Evolutionary conservation across 2,888 invertebrate genomes (phyloP), one percentile per base, ranked within the genome.

Genomic region (Synanthedon vespiformis): DNA sequence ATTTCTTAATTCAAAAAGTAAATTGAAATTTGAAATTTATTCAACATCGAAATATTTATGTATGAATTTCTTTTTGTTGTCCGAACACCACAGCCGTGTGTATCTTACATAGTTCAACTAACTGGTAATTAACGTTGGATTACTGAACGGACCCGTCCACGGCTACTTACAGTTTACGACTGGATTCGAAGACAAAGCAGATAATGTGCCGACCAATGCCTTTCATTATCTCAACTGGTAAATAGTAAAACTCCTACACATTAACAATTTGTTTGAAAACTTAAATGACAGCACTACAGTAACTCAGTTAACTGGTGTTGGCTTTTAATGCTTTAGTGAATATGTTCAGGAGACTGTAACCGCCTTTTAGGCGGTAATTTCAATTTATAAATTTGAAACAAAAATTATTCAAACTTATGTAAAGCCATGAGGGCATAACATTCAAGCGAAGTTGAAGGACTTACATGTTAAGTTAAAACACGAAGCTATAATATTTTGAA

Each of bases 91-190:
- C 61, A 54, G 34, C 70, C 54, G 72, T 76, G 65, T 74, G 74
- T 75, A 4, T 65, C 53, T 51, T 50, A 49, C 22, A 27, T 60
- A 68, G 71, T 70, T 68, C 72, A 68, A 76, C 76, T 76, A 74
- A 74, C 80, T 79, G 76, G 79, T 87, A 87, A 87, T 87, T 85
- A 87, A 79, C 75, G 70, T 72, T 64, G 85, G 86, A 86, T 86
- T 86, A 86, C 80, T 68, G 76, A 71, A 73, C 77, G 67, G 71
- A 70, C 74, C 72, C 51, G 72, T 68, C 73, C 71, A 67, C 74
- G 67, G 70, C 76, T 79, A 75, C 80, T 83, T 77, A 74, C 77
- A 79, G 82, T 80, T 80, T 77, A 78, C 81, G 77, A 75, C 79
- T 71, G 70, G 68, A 72, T 74, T 74, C 75, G 70, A 78, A 84